phyloP scores from a whole-genome alignment of 2,113 vertebrate genomes.

The Hyaena hyaena region DNA sequence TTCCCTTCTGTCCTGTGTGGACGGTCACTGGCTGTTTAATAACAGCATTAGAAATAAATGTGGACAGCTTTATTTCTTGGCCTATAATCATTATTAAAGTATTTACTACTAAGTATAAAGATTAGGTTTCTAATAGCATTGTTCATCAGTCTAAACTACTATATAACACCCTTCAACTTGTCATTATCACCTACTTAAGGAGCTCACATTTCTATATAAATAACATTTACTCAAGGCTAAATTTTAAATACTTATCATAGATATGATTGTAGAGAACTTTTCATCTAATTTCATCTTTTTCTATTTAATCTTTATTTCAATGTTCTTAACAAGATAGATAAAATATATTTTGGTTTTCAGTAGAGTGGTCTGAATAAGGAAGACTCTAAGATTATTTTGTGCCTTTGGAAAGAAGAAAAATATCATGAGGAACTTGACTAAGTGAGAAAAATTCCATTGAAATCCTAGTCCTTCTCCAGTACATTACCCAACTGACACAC shows the following conservation, averaged over 20 bases:
- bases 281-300: neutral
- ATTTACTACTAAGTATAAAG: conserved; percentile 61
- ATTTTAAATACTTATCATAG: neutral
- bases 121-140: conserved; percentile 25
- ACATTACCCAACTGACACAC: neutral
- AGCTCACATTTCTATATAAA: conserved; percentile 13
- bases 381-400: neutral
- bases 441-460: neutral
- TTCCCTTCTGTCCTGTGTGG: conserved; percentile 25
- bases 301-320: neutral
- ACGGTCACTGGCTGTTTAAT: conserved; percentile 40
- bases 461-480: neutral
- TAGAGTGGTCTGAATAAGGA: neutral
- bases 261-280: neutral
- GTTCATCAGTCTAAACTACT: conserved; percentile 24
- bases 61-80: conserved; percentile 51
- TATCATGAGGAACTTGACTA: neutral
- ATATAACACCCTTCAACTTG: neutral
- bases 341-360: neutral
- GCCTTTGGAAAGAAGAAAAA: neutral
- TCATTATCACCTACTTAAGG: conserved; percentile 23
- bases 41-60: conserved; percentile 25
- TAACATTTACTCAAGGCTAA: conserved; percentile 12
- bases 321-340: neutral
- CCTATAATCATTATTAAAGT: conserved; percentile 59